Conservation (phyloP, 1,140 invertebrate genomes). For the Drosophila pseudoananassae region DNA sequence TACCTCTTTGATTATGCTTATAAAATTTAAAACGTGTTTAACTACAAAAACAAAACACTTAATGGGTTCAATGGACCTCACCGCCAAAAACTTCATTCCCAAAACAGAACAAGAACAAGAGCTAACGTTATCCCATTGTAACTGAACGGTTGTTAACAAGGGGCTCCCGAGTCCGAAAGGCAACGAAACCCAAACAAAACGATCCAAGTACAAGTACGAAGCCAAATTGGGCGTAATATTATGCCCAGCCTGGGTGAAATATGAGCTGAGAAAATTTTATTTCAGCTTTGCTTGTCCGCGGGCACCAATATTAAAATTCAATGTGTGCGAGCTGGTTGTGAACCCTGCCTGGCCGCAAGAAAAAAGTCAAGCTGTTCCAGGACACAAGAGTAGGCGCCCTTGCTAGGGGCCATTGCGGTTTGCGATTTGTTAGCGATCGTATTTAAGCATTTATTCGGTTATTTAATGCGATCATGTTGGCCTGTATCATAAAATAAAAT, state of each 20-base stretch:
- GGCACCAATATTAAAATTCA: constrained; percentile 52
- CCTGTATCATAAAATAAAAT: neutral
- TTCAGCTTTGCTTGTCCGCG: constrained; percentile 52
- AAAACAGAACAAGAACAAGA: constrained; percentile 54
- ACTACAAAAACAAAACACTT: neutral
- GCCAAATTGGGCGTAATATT: constrained; percentile 79
- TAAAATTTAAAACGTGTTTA: too few relatives aligned
- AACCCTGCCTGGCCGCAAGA: neutral
- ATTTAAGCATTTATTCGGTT: constrained; percentile 36
- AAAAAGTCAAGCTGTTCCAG: neutral
- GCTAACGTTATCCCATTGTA: constrained; percentile 74
- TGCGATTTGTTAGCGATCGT: constrained; percentile 19
- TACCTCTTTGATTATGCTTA: too few relatives aligned
- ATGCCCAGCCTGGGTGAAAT: constrained; percentile 71
- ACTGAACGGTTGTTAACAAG: constrained; percentile 75
- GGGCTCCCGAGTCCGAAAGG: constrained; percentile 55
- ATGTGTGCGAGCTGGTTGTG: constrained; percentile 3
- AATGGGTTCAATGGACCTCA: constrained; percentile 2
- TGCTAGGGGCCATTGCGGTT: constrained; percentile 6
- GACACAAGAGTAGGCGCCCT: constrained; percentile 26
- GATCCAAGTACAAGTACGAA: constrained; percentile 52
- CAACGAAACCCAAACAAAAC: constrained; percentile 31
- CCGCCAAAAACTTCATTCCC: constrained; percentile 8
- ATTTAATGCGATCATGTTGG: constrained; percentile 31
- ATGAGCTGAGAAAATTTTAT: constrained; percentile 81